These are phyloP conservation scores for Edolisoma coerulescens DNA, from an alignment of 2,113 vertebrate genomes.

Conservation along the genomic window DNA sequence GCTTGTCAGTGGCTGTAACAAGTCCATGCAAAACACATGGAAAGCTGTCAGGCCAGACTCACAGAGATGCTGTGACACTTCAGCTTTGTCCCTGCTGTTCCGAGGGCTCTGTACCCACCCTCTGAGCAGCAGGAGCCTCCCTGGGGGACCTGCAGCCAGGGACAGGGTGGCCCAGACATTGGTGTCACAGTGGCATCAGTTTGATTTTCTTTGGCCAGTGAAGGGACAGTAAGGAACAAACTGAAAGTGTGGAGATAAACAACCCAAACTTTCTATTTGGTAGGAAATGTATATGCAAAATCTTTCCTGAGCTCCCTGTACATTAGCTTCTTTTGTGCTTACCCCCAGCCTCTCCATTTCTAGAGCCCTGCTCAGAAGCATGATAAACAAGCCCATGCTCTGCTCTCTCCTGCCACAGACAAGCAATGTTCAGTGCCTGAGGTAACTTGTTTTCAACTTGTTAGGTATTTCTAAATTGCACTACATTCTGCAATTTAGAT, in stretches of 20 bases:
- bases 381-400: accelerated
- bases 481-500: neutral
- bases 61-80: neutral
- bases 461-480: neutral
- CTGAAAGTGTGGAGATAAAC: neutral
- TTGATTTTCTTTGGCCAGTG: neutral
- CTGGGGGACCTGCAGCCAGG: neutral
- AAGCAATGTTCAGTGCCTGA: neutral
- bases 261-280: neutral
- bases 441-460: neutral
- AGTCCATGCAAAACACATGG: neutral
- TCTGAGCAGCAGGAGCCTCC: neutral
- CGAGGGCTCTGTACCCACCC: neutral
- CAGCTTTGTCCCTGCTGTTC: neutral
- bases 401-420: neutral
- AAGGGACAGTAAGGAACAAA: neutral
- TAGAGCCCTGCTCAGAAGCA: neutral
- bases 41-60: neutral
- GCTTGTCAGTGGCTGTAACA: neutral
- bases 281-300: neutral
- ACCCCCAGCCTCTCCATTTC: neutral
- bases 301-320: neutral
- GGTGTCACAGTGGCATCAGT: neutral
- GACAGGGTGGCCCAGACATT: neutral
- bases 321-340: neutral